phyloP scores from a whole-genome alignment of 2,113 vertebrate species.

The Sitta europaea region DNA sequence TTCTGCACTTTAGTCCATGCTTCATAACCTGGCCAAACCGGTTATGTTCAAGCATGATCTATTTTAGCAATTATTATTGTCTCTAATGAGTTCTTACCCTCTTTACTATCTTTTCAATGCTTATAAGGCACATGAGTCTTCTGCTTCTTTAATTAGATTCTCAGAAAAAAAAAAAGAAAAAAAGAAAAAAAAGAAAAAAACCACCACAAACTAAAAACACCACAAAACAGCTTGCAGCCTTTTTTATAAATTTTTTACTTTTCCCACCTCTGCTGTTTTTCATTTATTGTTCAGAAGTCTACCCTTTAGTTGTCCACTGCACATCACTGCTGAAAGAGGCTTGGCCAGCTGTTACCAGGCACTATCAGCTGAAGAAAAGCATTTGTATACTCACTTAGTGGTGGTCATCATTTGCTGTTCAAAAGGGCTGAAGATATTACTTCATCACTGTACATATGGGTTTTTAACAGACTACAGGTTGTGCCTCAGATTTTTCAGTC shows the following conservation, averaged over 20 bases:
- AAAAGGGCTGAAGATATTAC: background rate
- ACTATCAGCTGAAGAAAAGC: background rate
- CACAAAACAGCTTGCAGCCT: background rate
- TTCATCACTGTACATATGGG: accelerated
- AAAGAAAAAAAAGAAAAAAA: accelerated
- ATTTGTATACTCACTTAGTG: background rate
- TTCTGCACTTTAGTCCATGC: background rate
- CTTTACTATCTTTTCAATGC: background rate
- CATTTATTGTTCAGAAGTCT: background rate
- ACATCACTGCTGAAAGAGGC: background rate
- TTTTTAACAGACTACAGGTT: background rate
- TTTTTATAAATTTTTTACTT: background rate
- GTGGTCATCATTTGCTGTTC: background rate
- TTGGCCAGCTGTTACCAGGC: background rate
- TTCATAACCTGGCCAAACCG: background rate
- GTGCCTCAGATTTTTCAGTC: background rate
- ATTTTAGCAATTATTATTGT: background rate
- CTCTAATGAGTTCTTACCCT: background rate
- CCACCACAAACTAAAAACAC: background rate
- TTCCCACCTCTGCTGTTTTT: background rate
- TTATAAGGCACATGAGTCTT: background rate
- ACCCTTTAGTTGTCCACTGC: constrained; percentile 19
- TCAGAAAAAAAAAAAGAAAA: background rate
- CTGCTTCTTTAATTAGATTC: background rate
- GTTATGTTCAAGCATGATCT: background rate